Conservation (phyloP, 2,113 vertebrate species). For the Leucopternis melanops region DNA sequence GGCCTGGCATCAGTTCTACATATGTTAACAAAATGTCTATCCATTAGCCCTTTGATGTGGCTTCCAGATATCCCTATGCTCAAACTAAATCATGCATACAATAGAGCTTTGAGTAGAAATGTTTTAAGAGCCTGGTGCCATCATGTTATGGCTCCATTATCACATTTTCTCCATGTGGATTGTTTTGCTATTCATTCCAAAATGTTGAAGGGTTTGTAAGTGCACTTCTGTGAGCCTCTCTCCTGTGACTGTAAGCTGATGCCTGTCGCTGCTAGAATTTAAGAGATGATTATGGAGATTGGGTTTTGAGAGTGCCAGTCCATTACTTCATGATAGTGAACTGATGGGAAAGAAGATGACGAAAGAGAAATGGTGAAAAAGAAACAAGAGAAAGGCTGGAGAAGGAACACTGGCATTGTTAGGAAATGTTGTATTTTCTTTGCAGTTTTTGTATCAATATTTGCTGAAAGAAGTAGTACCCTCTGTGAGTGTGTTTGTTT, state of each 20-base stretch:
- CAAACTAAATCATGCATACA: conserved; percentile 33
- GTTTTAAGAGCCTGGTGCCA: conserved; percentile 26
- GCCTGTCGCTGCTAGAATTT: not conserved
- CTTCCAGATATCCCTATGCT: conserved; percentile 33
- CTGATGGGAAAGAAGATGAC: not conserved
- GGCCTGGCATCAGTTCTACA: conserved; percentile 44
- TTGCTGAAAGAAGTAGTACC: not conserved
- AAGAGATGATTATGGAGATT: not conserved
- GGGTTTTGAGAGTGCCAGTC: not conserved
- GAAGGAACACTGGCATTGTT: not conserved
- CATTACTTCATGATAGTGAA: not conserved
- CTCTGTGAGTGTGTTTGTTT: not conserved
- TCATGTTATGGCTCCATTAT: conserved; percentile 1
- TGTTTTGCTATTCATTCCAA: conserved; percentile 6
- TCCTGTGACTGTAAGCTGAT: not conserved
- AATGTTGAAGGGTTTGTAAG: not conserved
- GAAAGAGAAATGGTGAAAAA: not conserved
- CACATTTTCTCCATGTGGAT: conserved; percentile 5
- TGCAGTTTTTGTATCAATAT: not conserved
- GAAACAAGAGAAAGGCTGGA: not conserved
- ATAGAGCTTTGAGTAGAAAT: not conserved
- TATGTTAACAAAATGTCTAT: conserved; percentile 52
- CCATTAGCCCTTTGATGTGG: conserved; percentile 43
- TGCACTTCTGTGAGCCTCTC: not conserved
- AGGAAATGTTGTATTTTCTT: not conserved